Percentiles rank a stretch among this genome's conserved stretches.
Conservation (phyloP, 2,888 invertebrate species). For the Rotaria sp. region DNA sequence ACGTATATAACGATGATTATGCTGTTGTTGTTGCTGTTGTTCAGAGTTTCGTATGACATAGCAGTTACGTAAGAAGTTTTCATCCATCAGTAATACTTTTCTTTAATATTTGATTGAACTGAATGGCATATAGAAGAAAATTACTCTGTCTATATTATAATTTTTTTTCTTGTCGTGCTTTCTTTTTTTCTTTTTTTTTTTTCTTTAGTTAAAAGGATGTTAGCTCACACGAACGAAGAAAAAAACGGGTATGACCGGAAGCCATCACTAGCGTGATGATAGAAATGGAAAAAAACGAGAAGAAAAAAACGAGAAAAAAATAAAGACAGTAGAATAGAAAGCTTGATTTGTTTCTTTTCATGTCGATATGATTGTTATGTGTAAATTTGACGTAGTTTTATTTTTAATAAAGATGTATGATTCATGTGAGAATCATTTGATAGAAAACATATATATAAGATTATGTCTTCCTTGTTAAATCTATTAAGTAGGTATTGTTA, state of each 20-base stretch:
- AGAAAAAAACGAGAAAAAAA: background rate
- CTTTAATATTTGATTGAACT: background rate
- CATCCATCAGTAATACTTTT: slow-evolving; percentile 42
- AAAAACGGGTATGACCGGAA: background rate
- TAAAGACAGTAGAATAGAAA: background rate
- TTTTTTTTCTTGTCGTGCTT: background rate
- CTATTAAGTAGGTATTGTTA: background rate
- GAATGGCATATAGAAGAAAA: background rate
- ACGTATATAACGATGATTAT: slow-evolving; percentile 31
- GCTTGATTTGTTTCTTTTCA: background rate
- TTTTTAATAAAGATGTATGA: background rate
- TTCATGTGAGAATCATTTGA: background rate
- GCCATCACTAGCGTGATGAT: background rate
- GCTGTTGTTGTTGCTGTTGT: slow-evolving; percentile 35
- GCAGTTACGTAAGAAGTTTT: slow-evolving; percentile 43
- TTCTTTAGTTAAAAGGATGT: background rate
- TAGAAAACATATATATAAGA: background rate
- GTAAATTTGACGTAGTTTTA: background rate
- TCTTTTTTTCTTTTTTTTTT: background rate
- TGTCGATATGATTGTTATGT: background rate
- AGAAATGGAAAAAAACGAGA: background rate
- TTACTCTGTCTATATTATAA: background rate
- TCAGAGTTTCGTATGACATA: slow-evolving; percentile 38
- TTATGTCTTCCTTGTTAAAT: background rate
- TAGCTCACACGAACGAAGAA: background rate